A percentile compares a stretch with the other conserved stretches of the same genome.
Evolutionary conservation across 2,888 invertebrate genomes (phyloP).

Genomic region (Perizoma flavofasciatum): DNA sequence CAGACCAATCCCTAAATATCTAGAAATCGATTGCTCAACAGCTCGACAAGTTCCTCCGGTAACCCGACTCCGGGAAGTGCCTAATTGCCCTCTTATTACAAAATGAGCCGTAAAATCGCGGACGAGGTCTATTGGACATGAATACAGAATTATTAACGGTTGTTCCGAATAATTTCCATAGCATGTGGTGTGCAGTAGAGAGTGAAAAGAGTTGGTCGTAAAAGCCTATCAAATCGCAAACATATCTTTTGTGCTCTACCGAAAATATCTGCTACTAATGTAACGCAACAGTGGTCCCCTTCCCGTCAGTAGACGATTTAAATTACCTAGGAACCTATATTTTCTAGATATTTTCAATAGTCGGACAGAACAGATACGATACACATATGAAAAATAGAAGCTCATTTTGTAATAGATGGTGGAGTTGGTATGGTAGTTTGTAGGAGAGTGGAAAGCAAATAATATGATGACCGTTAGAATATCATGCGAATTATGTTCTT

Average conservation of each 20-base stretch:
- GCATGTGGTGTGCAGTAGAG: constrained; percentile 16
- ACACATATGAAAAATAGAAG: no score
- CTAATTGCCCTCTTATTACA: constrained; percentile 44
- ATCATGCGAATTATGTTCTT: constrained; percentile 24
- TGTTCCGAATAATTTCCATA: constrained; percentile 26
- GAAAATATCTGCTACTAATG: not conserved
- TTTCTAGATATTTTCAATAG: no score
- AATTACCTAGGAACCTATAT: no score
- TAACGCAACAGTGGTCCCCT: no score
- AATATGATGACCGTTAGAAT: constrained; percentile 26
- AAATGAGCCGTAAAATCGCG: constrained; percentile 45
- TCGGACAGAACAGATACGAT: no score
- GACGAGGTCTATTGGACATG: constrained; percentile 44
- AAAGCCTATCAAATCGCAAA: constrained; percentile 24
- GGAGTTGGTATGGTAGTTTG: not conserved
- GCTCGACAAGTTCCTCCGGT: constrained; percentile 41
- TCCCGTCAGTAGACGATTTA: no score
- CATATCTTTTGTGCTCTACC: not conserved
- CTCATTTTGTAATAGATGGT: no score
- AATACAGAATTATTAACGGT: constrained; percentile 39
- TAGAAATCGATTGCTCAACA: constrained; percentile 38
- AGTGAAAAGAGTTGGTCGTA: constrained; percentile 28
- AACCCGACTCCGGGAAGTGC: constrained; percentile 43
- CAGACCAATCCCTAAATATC: constrained; percentile 33
- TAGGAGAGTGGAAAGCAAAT: not conserved